These are phyloP conservation scores for Spodoptera litura DNA, from an alignment of 1,140 invertebrate species.

Conservation along the genomic window DNA sequence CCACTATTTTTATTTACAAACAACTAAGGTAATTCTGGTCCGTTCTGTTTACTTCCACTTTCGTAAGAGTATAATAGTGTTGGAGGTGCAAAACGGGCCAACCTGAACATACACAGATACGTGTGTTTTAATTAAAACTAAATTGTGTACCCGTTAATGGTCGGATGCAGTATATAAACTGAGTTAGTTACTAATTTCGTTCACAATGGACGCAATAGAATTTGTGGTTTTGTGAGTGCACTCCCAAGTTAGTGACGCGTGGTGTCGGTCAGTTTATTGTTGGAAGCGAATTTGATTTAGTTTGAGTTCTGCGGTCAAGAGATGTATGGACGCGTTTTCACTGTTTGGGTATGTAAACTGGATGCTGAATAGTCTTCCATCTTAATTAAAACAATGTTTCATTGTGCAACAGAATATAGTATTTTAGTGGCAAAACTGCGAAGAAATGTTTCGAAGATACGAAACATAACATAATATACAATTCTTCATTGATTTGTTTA, in stretches of 20 bases:
- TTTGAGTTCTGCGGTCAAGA: not conserved
- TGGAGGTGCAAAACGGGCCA: not conserved
- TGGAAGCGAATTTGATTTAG: not conserved
- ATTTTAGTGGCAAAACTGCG: too few species aligned
- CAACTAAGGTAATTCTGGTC: not conserved
- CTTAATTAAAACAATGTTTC: too few species aligned
- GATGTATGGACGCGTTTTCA: not conserved
- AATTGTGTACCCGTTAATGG: conserved; percentile 28
- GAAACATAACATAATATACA: too few species aligned
- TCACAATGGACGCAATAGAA: conserved; percentile 25
- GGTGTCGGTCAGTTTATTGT: conserved; percentile 10
- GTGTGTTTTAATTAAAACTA: conserved; percentile 44
- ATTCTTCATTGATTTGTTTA: too few species aligned
- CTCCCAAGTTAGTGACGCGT: conserved; percentile 1
- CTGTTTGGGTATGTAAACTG: too few species aligned
- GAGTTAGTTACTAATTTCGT: conserved; percentile 25
- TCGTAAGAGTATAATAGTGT: conserved; percentile 1
- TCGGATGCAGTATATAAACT: conserved; percentile 13
- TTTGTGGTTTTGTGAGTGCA: conserved; percentile 25
- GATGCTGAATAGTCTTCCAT: too few species aligned
- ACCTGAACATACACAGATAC: conserved; percentile 27
- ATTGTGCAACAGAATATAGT: too few species aligned
- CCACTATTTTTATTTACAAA: not conserved
- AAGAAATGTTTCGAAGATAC: too few species aligned
- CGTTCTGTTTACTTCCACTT: conserved; percentile 1